These are phyloP conservation scores for Antheraea yamamai DNA, from an alignment of 2,888 invertebrate species.

Conservation along the genomic window DNA sequence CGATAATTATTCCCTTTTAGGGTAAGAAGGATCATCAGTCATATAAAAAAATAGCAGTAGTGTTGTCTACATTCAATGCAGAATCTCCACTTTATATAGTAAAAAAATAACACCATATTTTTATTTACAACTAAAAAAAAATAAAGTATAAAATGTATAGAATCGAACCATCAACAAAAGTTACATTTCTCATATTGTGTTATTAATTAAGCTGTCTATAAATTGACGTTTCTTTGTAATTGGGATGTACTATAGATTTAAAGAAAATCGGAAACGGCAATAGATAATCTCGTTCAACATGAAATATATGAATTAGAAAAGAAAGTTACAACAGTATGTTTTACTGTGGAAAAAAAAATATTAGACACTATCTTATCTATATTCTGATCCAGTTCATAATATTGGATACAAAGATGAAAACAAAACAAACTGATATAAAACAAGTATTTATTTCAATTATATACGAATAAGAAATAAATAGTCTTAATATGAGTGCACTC, in stretches of 20 bases:
- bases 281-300: neutral
- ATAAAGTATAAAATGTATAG: neutral
- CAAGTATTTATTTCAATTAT: no score
- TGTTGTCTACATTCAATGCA: neutral
- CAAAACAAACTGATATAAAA: neutral
- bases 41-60: neutral
- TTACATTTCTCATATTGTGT: constrained; percentile 42
- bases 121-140: neutral
- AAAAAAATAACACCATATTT: neutral
- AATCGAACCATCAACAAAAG: neutral
- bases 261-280: constrained; percentile 33
- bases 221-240: constrained; percentile 35
- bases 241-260: constrained; percentile 30
- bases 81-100: neutral
- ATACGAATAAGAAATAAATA: no score
- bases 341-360: neutral
- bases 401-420: neutral
- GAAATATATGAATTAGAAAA: neutral
- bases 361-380: no score
- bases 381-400: neutral
- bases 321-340: neutral
- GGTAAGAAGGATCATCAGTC: neutral
- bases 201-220: constrained; percentile 45
- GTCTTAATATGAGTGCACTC: neutral
- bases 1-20: neutral